Percentiles rank a stretch among this genome's conserved stretches.
phyloP scores from a whole-genome alignment of 2,797 vertebrate species.

The Melanotaenia nigrans region DNA sequence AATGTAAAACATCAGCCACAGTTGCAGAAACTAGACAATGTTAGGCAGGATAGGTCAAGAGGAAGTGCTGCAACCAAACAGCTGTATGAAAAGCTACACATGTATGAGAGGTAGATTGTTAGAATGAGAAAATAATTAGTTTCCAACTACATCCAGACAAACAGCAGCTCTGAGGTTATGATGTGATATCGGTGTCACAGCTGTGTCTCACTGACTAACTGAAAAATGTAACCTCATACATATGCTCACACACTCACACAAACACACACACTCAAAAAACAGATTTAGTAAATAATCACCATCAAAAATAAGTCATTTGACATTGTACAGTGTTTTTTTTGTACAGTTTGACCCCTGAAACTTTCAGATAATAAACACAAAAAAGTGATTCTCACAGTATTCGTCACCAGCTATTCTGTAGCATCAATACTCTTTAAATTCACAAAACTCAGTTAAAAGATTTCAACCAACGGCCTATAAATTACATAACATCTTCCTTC shows the following conservation, averaged over 20 bases:
- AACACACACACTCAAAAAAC: slow-evolving; percentile 35
- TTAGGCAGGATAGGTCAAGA: slow-evolving; percentile 14
- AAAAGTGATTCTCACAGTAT: slow-evolving; percentile 64
- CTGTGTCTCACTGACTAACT: slow-evolving; percentile 51
- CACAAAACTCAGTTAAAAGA: slow-evolving; percentile 35
- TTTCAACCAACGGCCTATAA: slow-evolving; percentile 57
- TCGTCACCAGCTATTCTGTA: slow-evolving; percentile 27
- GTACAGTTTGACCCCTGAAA: slow-evolving; percentile 68
- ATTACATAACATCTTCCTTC: slow-evolving; percentile 57
- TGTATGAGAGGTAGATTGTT: slow-evolving; percentile 81
- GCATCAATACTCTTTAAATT: slow-evolving; percentile 37
- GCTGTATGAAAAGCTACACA: slow-evolving; percentile 48
- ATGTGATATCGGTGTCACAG: slow-evolving; percentile 53
- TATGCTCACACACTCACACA: slow-evolving; percentile 24
- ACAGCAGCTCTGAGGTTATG: slow-evolving; percentile 34
- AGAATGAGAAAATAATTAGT: slow-evolving; percentile 44
- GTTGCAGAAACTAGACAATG: slow-evolving; percentile 8
- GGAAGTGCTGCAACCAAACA: slow-evolving; percentile 29
- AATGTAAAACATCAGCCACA: slow-evolving; percentile 12
- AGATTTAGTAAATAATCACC: slow-evolving; percentile 35
- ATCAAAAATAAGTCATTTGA: slow-evolving; percentile 59
- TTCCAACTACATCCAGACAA: slow-evolving; percentile 41
- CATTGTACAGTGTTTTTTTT: slow-evolving; percentile 55
- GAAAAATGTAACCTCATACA: slow-evolving; percentile 36
- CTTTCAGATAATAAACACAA: slow-evolving; percentile 27